Base-by-base conservation (phyloP, 2,888 invertebrate species). In the Synergus gifuensis region DNA sequence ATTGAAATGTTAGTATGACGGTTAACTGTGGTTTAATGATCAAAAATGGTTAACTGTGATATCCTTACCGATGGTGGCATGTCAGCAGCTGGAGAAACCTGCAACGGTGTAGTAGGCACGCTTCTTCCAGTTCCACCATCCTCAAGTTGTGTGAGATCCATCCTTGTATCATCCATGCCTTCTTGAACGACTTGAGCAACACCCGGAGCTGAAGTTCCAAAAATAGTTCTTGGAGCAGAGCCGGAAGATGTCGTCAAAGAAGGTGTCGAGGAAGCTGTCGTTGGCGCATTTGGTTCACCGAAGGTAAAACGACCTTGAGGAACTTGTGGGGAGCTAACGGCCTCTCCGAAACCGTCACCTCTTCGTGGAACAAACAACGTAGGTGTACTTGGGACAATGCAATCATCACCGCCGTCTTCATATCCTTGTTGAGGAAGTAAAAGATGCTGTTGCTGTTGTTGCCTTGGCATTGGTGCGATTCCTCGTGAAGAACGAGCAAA, bases 361-460 rank as follows among this genome's bases (percentile, higher is more conserved):
- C 97, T 94, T 81, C 97, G 93, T 4, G 97, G 97, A 66, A 96
- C 96, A 89, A 96, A 97, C 42, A 98, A 93, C 4, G 98, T 97
- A 22, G 98, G 97, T 14, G 98, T 98, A 80, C 97, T 96, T 18
- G 98, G 98, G 49, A 98, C 98, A 85, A 98, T 98, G 86, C 97
- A 93, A 84, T 96, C 96, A 89, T 96, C 96, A 16, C 94, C 94
- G 14, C 94, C 94, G 85, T 96, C 96, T 89, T 95, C 95, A 81
- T 94, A 94, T 49, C 94, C 93, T 83, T 93, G 93, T 63, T 93
- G 93, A 11, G 92, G 92, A 92, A 94, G 86, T 60, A 94, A 88
- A 80, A 94, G 90, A 87, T 93, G 93, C 28, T 93, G 91, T 81
- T 93, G 94, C 79, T 93, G 93, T 79, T 92, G 92, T 82, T 92